Evolutionary conservation across 2,797 vertebrate species (phyloP), one percentile per base, ranked within the genome.

Genomic region (Lacerta agilis): DNA sequence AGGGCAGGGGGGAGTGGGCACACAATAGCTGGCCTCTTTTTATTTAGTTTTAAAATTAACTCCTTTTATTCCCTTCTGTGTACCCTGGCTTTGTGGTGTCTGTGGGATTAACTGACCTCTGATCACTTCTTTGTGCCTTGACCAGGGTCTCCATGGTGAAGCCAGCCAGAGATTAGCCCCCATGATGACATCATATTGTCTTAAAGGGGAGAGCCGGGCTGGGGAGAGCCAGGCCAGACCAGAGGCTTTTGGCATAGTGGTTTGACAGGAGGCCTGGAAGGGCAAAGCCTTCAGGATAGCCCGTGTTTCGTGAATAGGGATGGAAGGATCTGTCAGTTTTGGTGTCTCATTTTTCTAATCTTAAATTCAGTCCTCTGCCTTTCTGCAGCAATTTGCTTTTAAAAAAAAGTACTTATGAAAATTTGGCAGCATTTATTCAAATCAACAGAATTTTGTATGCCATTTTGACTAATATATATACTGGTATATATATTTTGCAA

Each of bases 51-150:
- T 94, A 95, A 97, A 97, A 97, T 97, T 93, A 98, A 97, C 97
- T 97, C 95, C 93, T 93, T 93, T 95, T 85, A 90, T 86, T 79
- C 88, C 87, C 67, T 91, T 91, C 90, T 97, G 97, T 97, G 96
- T 96, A 91, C 96, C 96, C 97, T 94, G 97, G 97, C 96, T 97
- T 97, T 97, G 92, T 95, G 75, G 90, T 95, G 95, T 97, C 94
- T 95, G 95, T 96, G 95, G 97, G 97, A 98, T 98, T 98, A 97
- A 97, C 69, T 97, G 97, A 97, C 97, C 97, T 96, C 95, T 93
- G 92, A 94, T 94, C 93, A 85, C 87, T 83, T 76, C 78, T 92
- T 91, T 92, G 43, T 96, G 89, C 95, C 85, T 91, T 81, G 75
- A 8, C 77, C 86, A 38, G 82, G 86, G 94, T 96, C 93, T 95